Evolutionary conservation across 1,140 invertebrate genomes (phyloP), one percentile per base, ranked within the genome.

Genomic region (Halyomorpha halys): DNA sequence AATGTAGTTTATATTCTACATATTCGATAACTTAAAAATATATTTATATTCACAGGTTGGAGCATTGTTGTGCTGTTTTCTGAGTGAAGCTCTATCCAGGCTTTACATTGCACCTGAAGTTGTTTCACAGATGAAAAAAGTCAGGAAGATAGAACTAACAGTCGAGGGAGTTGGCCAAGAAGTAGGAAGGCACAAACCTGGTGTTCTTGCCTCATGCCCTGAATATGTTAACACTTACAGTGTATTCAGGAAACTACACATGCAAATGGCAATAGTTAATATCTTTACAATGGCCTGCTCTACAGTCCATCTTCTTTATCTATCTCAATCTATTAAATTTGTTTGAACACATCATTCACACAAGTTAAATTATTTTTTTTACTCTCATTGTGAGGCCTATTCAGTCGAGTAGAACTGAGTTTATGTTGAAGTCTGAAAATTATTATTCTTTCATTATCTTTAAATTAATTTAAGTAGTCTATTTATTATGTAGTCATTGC

Each of bases 261-360:
- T 83, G 44, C 76, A 73, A 39, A 83, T 87, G 63, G 86, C 86
- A 3, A 81, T 86, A 67, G 85, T 83, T 18, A 89, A 88, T 69
- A 81, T 90, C 69, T 73, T 84, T 11, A 79, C 84, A 0, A 82
- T 90, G 73, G 81, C 77, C 5, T 89, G 85, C 70, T 87, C 84
- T 13, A 79, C 81, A 19, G 73, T 86, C 59, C 86, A 87, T 70
- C 74, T 87, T 39, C 78, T 84, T 74, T 86, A 86, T 72, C 74
- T 88, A 66, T 79, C 84, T 49, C 79, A 78, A n/a, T 23, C 23
- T 5, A 56, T 56, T 23, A 56, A 56, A 16, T 56, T 56, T 25
- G 18, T 23, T 23, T 56, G 23, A 39, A 13, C 13, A 39, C 6
- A 39, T 39, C 34, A 39, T 39, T 39, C 34, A 39, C 34, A 39